A percentile compares a stretch with the other conserved stretches of the same genome.
Conservation (phyloP, 2,113 vertebrate genomes). For the Tricholaema leucomelas region DNA sequence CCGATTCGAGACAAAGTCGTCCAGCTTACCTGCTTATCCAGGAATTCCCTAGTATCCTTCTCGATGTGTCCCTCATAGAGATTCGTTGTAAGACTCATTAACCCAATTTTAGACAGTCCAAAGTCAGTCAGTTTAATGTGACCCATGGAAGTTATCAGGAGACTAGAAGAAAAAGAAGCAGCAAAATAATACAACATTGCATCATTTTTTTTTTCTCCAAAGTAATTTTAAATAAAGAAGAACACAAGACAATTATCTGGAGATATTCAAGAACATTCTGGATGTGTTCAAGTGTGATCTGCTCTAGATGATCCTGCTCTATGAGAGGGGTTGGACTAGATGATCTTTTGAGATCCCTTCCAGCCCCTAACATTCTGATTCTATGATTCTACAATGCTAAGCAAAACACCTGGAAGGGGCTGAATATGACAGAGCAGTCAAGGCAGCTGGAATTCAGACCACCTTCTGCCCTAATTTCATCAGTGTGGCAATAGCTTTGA, state of each 20-base stretch:
- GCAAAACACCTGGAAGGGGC: neutral
- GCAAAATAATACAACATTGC: neutral
- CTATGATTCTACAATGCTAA: neutral
- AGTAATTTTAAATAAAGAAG: neutral
- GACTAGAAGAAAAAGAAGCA: constrained; percentile 72
- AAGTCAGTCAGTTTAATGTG: constrained; percentile 98
- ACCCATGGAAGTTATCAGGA: constrained; percentile 98
- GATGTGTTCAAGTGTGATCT: no score
- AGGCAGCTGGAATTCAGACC: neutral
- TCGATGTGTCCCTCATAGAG: constrained; percentile 97
- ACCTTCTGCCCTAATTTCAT: neutral
- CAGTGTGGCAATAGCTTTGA: neutral
- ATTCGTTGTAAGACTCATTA: constrained; percentile 98
- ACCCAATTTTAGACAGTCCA: constrained; percentile 95
- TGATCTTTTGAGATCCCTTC: no score
- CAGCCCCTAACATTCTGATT: no score
- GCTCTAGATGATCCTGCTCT: no score
- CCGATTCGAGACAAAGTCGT: neutral
- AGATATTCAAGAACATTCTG: no score
- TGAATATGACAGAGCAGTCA: neutral
- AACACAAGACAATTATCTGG: neutral
- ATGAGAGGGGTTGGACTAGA: no score
- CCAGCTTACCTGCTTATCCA: constrained; percentile 91
- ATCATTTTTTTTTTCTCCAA: neutral
- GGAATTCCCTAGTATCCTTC: constrained; percentile 94